phyloP scores from a whole-genome alignment of 2,888 invertebrate species.

The Yponomeuta evonymella region DNA sequence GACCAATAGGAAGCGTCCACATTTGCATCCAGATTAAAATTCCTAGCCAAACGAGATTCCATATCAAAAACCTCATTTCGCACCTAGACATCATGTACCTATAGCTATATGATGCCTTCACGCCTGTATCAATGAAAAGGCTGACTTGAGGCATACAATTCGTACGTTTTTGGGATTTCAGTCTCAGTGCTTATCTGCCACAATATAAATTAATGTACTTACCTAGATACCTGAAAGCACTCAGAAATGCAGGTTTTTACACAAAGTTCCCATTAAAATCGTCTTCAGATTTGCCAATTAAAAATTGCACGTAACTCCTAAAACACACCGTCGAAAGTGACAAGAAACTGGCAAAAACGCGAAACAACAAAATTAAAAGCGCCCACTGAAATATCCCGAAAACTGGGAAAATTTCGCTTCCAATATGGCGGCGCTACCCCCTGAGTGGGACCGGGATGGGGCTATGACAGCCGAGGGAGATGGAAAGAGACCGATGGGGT shows the following conservation, averaged over 20 bases:
- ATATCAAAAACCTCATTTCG: slow-evolving; percentile 13
- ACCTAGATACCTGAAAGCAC: no score
- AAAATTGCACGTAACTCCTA: background rate
- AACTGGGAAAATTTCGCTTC: slow-evolving; percentile 65
- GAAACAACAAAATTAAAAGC: slow-evolving; percentile 64
- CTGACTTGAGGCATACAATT: no score
- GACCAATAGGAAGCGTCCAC: slow-evolving; percentile 15
- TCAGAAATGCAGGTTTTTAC: no score
- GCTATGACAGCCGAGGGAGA: slow-evolving; percentile 36
- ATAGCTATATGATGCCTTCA: no score
- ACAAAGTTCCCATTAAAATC: no score
- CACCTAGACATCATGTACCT: background rate
- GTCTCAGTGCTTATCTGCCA: no score
- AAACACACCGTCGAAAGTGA: background rate
- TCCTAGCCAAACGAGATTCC: background rate
- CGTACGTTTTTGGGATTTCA: no score
- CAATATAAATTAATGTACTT: no score
- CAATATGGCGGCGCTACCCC: slow-evolving; percentile 70
- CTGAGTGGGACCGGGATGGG: slow-evolving; percentile 59
- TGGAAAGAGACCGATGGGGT: slow-evolving; percentile 66
- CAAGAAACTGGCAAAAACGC: slow-evolving; percentile 24
- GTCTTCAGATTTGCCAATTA: no score
- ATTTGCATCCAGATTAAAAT: slow-evolving; percentile 20
- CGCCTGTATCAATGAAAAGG: no score
- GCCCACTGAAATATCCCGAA: slow-evolving; percentile 61